Evolutionary conservation across 2,888 invertebrate species (phyloP).

Genomic region (Chalcis sispes): DNA sequence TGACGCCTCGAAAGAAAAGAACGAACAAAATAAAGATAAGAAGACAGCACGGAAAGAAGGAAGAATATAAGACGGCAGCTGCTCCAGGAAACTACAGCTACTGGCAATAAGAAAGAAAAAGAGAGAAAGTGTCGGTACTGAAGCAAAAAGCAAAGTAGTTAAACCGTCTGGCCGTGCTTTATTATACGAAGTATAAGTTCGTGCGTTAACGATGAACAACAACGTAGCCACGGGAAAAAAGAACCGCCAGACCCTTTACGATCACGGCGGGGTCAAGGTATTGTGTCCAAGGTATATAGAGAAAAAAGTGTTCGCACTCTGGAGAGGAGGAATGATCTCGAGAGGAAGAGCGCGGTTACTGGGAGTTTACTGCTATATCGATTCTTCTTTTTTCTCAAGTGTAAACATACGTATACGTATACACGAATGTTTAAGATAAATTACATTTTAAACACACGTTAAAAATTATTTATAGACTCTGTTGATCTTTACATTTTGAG

Average conservation of each 20-base stretch:
- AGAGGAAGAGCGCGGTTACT: background rate
- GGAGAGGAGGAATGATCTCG: too few relatives aligned
- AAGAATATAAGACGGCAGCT: background rate
- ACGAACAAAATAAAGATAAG: background rate
- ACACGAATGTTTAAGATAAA: too few relatives aligned
- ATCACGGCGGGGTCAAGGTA: background rate
- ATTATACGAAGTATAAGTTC: too few relatives aligned
- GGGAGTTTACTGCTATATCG: background rate
- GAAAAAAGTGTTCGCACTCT: background rate
- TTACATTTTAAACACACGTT: too few relatives aligned
- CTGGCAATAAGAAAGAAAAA: background rate
- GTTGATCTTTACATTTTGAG: too few relatives aligned
- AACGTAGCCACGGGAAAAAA: background rate
- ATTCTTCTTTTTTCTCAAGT: too few relatives aligned
- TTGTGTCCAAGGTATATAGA: background rate
- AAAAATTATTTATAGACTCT: too few relatives aligned
- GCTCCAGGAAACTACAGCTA: too few relatives aligned
- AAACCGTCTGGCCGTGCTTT: conserved; percentile 35
- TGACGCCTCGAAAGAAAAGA: too few relatives aligned
- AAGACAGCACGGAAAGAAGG: background rate
- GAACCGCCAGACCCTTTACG: conserved; percentile 33
- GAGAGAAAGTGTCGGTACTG: conserved; percentile 14
- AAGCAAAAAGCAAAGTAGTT: conserved; percentile 38
- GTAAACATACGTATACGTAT: too few relatives aligned
- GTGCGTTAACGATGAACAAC: too few relatives aligned